phyloP scores from a whole-genome alignment of 1,140 invertebrate species.

The Apis cerana region DNA sequence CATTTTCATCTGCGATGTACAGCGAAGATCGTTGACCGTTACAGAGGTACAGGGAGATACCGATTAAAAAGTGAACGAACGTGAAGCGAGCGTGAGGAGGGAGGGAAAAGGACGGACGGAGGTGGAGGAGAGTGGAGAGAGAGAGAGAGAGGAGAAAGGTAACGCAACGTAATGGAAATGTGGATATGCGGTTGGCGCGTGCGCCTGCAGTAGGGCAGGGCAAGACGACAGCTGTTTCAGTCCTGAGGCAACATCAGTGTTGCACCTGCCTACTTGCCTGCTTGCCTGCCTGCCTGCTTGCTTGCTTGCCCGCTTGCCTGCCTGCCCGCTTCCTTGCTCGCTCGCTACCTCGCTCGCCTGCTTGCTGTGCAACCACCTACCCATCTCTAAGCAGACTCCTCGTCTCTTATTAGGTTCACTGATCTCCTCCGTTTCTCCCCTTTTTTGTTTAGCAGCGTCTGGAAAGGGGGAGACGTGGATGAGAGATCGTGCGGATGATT shows the following conservation, averaged over 20 bases:
- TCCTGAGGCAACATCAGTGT: conserved; percentile 75
- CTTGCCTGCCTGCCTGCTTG: conserved; percentile 70
- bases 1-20: conserved; percentile 58
- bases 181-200: conserved; percentile 80
- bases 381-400: conserved; percentile 15
- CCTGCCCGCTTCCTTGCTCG: conserved; percentile 35
- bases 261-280: conserved; percentile 75
- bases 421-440: neutral
- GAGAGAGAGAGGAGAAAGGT: conserved; percentile 66
- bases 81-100: neutral
- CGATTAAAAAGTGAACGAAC: conserved; percentile 67
- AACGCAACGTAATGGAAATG: conserved; percentile 78
- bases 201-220: conserved; percentile 78
- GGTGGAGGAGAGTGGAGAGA: no score
- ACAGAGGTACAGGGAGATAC: conserved; percentile 62
- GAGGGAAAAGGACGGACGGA: neutral
- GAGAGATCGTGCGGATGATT: no score
- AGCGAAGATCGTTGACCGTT: conserved; percentile 77
- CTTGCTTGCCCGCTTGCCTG: conserved; percentile 52
- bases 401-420: conserved; percentile 24
- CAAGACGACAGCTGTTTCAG: conserved; percentile 80
- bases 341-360: conserved; percentile 23
- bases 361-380: conserved; percentile 44
- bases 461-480: no score
- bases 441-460: neutral